These are phyloP conservation scores for Aspidiotus rigidus DNA, from an alignment of 2,888 invertebrate species.

Conservation along the genomic window DNA sequence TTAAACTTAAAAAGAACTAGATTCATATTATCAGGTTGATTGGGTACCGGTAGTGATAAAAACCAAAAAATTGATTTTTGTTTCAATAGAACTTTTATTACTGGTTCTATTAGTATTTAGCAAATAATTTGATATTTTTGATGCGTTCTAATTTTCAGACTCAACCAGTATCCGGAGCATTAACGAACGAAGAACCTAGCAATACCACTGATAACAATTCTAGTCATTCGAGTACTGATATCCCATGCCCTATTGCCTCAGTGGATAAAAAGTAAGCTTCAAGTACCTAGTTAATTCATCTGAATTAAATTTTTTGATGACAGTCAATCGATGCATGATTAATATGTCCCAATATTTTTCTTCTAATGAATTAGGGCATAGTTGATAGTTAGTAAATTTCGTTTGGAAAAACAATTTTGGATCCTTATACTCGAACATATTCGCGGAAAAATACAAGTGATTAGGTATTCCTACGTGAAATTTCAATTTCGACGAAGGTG, in stretches of 20 bases:
- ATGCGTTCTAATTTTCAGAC: neutral
- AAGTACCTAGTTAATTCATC: neutral
- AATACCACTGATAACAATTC: neutral
- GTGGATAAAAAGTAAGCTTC: neutral
- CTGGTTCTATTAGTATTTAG: too few species aligned
- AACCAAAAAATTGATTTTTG: neutral
- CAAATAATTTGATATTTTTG: too few species aligned
- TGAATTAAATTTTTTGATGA: neutral
- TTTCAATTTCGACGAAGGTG: too few species aligned
- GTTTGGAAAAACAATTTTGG: too few species aligned
- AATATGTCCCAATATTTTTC: neutral
- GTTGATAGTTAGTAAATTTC: too few species aligned
- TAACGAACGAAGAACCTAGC: neutral
- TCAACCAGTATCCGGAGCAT: slow-evolving; percentile 5
- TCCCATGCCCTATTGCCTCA: neutral
- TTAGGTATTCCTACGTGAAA: too few species aligned
- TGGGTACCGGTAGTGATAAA: neutral
- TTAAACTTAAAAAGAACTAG: neutral
- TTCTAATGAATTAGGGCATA: too few species aligned
- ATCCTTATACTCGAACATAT: too few species aligned
- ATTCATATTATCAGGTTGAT: neutral
- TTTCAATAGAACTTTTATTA: neutral
- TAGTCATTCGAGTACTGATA: neutral
- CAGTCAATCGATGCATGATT: neutral
- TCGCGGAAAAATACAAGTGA: too few species aligned